These are phyloP conservation scores for Mus pahari DNA, from an alignment of 2,113 vertebrate genomes.

Conservation along the genomic window DNA sequence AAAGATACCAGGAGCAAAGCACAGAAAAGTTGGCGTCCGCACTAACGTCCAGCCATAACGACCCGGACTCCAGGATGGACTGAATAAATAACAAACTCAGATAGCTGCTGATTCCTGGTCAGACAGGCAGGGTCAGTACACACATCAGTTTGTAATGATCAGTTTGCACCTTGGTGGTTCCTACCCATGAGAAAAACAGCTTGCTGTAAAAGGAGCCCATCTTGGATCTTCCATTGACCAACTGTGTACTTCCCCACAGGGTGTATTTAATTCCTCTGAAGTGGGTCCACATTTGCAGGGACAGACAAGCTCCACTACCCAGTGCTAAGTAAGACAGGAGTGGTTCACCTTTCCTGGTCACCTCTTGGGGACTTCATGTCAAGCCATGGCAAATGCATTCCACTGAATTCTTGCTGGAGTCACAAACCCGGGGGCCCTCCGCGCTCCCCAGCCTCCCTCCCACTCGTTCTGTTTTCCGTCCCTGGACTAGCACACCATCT, in stretches of 20 bases:
- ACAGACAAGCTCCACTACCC: background rate
- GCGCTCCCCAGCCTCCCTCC: background rate
- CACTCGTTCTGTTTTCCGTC: background rate
- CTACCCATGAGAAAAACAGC: background rate
- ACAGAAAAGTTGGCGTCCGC: background rate
- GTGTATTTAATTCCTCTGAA: background rate
- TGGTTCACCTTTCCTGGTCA: background rate
- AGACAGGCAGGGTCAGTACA: background rate
- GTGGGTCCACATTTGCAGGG: background rate
- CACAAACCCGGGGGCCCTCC: background rate
- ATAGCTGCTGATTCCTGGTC: background rate
- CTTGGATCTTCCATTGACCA: background rate
- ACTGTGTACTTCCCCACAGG: background rate
- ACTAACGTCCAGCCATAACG: background rate
- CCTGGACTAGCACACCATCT: background rate
- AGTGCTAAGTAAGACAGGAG: background rate
- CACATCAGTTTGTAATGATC: background rate
- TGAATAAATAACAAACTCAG: conserved; percentile 4
- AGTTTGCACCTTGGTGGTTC: background rate
- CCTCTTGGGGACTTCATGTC: background rate
- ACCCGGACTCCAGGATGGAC: background rate
- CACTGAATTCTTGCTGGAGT: background rate
- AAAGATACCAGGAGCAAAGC: background rate
- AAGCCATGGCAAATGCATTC: background rate
- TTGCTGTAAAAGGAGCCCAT: background rate